Percentiles rank a stretch among this genome's conserved stretches.
phyloP scores from a whole-genome alignment of 2,888 invertebrate species.

The Eupithecia abbreviata region DNA sequence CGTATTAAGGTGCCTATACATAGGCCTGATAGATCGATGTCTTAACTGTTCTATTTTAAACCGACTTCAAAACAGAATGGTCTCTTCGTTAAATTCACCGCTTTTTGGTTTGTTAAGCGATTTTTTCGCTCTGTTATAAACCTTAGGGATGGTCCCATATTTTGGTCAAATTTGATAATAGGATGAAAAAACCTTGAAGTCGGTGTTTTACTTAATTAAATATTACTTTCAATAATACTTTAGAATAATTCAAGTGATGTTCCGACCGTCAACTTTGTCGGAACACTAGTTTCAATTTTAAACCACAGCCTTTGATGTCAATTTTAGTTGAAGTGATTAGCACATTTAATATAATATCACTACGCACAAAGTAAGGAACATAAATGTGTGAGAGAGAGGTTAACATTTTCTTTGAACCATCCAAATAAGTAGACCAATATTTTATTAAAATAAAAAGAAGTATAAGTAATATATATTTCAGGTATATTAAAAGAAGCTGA shows the following conservation, averaged over 20 bases:
- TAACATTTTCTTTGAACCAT: not conserved
- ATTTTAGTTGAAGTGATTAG: constrained; percentile 29
- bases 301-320: constrained; percentile 52
- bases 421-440: not conserved
- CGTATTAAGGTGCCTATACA: constrained; percentile 65
- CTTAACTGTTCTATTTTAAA: constrained; percentile 68
- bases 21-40: constrained; percentile 75
- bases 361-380: constrained; percentile 51
- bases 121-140: not conserved
- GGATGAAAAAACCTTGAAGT: not conserved
- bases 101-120: not conserved
- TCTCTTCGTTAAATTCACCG: not conserved
- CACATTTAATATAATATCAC: constrained; percentile 38
- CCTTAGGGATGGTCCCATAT: not conserved
- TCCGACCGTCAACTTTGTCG: not conserved
- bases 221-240: constrained; percentile 3
- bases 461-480: too few species aligned
- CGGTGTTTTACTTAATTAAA: not conserved
- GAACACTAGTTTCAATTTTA: constrained; percentile 4
- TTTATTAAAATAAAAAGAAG: not conserved
- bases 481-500: too few species aligned
- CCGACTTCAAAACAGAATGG: constrained; percentile 22
- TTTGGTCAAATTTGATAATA: not conserved
- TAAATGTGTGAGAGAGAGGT: constrained; percentile 35
- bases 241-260: constrained; percentile 11